Percentiles rank a stretch among this genome's conserved stretches.
These are phyloP conservation scores for Meloidogyne floridensis DNA, from an alignment of 1,140 invertebrate species.

Conservation along the genomic window DNA sequence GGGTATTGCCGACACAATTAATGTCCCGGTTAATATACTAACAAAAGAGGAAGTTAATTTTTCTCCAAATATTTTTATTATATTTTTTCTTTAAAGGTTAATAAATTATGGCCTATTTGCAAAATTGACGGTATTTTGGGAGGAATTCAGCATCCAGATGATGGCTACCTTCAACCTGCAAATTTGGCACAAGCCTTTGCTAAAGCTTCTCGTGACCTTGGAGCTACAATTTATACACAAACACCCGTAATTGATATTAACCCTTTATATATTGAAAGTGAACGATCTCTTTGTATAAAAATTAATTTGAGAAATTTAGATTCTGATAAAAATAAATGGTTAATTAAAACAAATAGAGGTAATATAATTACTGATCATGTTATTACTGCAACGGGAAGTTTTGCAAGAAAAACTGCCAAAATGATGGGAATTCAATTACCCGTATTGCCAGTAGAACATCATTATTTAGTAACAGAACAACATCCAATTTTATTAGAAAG, in stretches of 20 bases:
- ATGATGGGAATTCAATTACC: neutral
- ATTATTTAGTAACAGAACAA: slow-evolving; percentile 1
- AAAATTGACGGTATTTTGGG: neutral
- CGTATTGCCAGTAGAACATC: slow-evolving; percentile 1
- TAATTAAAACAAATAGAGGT: slow-evolving; percentile 7
- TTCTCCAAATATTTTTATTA: neutral
- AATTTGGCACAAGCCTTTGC: neutral
- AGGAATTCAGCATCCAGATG: neutral
- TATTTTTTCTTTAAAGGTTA: neutral
- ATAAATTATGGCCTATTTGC: slow-evolving; percentile 6
- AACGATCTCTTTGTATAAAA: too few relatives aligned
- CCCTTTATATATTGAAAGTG: neutral
- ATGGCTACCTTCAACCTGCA: neutral
- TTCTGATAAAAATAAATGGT: neutral
- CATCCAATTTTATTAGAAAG: slow-evolving; percentile 7
- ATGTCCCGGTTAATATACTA: neutral
- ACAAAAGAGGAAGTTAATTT: neutral
- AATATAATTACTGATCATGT: neutral
- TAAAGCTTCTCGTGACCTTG: neutral
- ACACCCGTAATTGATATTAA: neutral
- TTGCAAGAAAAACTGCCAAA: neutral
- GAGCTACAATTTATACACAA: slow-evolving; percentile 1
- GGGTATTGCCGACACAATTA: neutral
- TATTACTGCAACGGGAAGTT: slow-evolving; percentile 5
- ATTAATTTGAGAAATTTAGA: neutral